Evolutionary conservation across 2,797 vertebrate species (phyloP).

Genomic region (Danio tinwini): DNA sequence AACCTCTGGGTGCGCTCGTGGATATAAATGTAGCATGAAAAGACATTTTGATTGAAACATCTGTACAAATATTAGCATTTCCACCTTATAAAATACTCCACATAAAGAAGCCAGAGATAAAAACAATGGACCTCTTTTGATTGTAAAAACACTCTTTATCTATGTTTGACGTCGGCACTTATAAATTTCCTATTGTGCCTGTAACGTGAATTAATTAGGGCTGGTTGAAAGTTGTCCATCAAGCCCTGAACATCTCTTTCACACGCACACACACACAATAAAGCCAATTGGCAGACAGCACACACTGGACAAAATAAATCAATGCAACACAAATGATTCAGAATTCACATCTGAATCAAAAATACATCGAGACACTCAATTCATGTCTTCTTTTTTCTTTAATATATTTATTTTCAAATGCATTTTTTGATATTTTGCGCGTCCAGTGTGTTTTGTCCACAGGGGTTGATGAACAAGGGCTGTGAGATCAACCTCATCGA

Average conservation of each 20-base stretch:
- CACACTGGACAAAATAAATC: conserved; percentile 57
- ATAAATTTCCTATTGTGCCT: conserved; percentile 3
- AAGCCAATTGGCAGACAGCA: conserved; percentile 48
- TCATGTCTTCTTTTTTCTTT: conserved; percentile 54
- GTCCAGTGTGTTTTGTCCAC: conserved; percentile 64
- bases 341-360: conserved; percentile 62
- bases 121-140: conserved; percentile 12
- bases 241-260: conserved; percentile 6
- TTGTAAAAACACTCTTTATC: conserved; percentile 29
- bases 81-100: conserved; percentile 19
- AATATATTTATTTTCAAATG: conserved; percentile 27
- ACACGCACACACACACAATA: neutral
- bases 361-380: conserved; percentile 68
- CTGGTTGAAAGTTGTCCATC: conserved; percentile 27
- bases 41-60: conserved; percentile 33
- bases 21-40: conserved; percentile 33
- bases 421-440: conserved; percentile 35
- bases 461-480: conserved; percentile 71
- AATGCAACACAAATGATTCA: conserved; percentile 56
- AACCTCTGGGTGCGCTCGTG: conserved; percentile 7
- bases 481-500: conserved; percentile 78
- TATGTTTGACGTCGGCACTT: neutral
- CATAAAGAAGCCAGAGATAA: conserved; percentile 1
- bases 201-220: conserved; percentile 10
- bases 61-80: conserved; percentile 29